Percentiles rank a stretch among this genome's conserved stretches.
Evolutionary conservation across 2,113 vertebrate species (phyloP).

Genomic region (Eudyptes chrysolophus): DNA sequence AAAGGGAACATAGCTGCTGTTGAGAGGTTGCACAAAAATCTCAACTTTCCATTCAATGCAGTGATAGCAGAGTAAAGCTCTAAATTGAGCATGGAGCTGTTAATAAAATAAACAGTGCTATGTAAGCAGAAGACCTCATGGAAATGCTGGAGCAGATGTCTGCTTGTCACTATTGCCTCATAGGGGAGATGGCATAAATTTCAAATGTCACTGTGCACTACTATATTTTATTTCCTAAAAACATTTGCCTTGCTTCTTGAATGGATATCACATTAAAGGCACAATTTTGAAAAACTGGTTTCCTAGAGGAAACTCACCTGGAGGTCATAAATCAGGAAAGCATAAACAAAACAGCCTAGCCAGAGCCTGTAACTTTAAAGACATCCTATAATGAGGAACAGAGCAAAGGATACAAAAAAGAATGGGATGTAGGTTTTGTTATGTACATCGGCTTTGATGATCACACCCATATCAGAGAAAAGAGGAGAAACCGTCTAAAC

Average conservation of each 20-base stretch:
- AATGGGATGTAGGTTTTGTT: not conserved
- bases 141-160: not conserved
- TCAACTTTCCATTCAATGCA: not conserved
- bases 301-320: not conserved
- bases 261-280: not conserved
- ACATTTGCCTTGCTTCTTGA: not conserved
- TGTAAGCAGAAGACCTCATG: not conserved
- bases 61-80: not conserved
- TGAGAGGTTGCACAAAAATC: not conserved
- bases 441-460: not conserved
- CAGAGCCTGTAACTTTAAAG: not conserved
- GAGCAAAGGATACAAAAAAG: not conserved
- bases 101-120: not conserved
- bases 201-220: not conserved
- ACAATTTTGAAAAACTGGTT: not conserved
- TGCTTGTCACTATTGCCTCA: not conserved
- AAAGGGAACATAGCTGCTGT: not conserved
- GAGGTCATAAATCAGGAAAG: not conserved
- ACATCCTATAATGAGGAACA: not conserved
- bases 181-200: not conserved
- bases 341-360: not conserved
- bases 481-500: not conserved
- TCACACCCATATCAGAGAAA: not conserved
- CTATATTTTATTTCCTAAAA: not conserved
- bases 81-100: not conserved